These are phyloP conservation scores for Dicranocentrus wangi DNA, from an alignment of 2,888 invertebrate genomes.

Conservation along the genomic window DNA sequence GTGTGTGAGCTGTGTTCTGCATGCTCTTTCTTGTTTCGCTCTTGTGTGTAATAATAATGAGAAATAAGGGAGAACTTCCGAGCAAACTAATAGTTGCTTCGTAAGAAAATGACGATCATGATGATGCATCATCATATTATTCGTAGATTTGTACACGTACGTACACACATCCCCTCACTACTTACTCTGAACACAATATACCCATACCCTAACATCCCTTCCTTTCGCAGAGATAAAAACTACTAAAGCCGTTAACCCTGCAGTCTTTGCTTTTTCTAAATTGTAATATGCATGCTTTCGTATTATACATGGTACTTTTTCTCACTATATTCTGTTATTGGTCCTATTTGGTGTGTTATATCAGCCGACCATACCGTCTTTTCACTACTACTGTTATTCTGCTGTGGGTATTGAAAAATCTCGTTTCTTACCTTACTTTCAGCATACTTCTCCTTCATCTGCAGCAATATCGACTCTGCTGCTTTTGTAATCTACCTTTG, in stretches of 20 bases:
- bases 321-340: too few species aligned
- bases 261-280: not conserved
- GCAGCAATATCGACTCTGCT: not conserved
- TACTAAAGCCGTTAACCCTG: conserved; percentile 56
- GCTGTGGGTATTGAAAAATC: conserved; percentile 15
- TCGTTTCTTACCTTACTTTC: conserved; percentile 16
- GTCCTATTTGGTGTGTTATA: too few species aligned
- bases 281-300: conserved; percentile 10
- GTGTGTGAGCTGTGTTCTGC: not conserved
- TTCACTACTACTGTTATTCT: not conserved
- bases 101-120: conserved; percentile 4
- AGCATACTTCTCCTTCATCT: not conserved
- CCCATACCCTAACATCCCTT: conserved; percentile 14
- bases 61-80: conserved; percentile 12
- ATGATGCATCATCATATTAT: conserved; percentile 35
- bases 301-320: not conserved
- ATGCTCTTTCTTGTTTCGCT: not conserved
- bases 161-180: not conserved
- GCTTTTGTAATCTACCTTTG: not conserved
- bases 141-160: not conserved
- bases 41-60: conserved; percentile 5
- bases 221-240: conserved; percentile 51
- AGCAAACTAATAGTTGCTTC: not conserved
- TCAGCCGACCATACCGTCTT: conserved; percentile 9
- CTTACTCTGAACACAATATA: not conserved